A percentile compares a stretch with the other conserved stretches of the same genome.
phyloP scores from a whole-genome alignment of 2,888 invertebrate species.

The Gastrophysa polygoni region DNA sequence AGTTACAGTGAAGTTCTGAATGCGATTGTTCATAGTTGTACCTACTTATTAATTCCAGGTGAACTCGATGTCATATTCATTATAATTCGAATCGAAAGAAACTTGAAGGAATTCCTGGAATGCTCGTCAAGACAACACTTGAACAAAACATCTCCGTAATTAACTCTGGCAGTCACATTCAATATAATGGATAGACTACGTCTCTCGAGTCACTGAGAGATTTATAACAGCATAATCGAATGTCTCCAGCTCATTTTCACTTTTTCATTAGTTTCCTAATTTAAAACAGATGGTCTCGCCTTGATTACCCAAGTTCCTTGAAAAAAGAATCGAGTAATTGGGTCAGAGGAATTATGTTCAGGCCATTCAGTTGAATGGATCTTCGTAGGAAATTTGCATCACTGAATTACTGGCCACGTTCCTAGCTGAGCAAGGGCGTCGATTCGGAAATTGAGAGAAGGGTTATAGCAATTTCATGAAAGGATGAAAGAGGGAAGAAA shows the following conservation, averaged over 20 bases:
- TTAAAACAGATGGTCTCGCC: not conserved
- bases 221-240: not conserved
- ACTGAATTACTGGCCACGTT: not conserved
- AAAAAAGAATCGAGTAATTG: not conserved
- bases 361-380: not conserved
- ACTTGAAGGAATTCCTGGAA: not conserved
- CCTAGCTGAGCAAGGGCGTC: not conserved
- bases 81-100: no score
- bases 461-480: no score
- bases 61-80: no score
- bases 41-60: no score
- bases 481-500: no score
- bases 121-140: not conserved
- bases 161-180: not conserved
- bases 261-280: not conserved
- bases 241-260: not conserved
- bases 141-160: not conserved
- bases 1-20: no score
- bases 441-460: not conserved
- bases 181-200: not conserved
- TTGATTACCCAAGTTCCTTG: not conserved
- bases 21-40: no score
- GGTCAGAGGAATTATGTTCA: not conserved
- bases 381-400: not conserved
- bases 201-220: not conserved